Evolutionary conservation across 37 sponge, comb jelly and placozoan genomes (phyloP), one percentile per base, ranked within the genome.

Genomic region (Eunapius fragilis): DNA sequence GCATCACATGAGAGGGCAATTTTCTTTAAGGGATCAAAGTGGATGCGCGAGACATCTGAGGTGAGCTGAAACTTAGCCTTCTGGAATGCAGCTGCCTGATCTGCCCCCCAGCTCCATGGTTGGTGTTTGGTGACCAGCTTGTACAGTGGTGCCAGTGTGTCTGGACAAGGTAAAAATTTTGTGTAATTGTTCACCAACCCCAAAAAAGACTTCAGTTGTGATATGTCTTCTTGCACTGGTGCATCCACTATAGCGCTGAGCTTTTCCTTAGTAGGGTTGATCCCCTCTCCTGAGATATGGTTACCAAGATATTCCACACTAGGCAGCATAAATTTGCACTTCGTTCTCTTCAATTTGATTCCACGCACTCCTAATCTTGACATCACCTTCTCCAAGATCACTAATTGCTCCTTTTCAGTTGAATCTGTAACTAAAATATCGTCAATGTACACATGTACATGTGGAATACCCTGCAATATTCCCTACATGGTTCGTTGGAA

Each of bases 231-330:
- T 3, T 86, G 91, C 23, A 30, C 69, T 30, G 84, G 89, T 2
- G 84, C 84, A 2, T 77, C 23, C 24, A 83, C 28, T 50, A 83
- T 72, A 4, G 88, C 88, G 17, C 81, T 25, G 10, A 87, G 6
- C 68, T 87, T 87, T n/a, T 32, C 45, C 4, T 31, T 34, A 19
- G 85, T 85, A 14, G 84, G 33, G 13, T 88, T 80, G 25, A 89
- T 13, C 25, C 86, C 82, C 2, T 74, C 71, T 0, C 67, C 72
- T 27, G 58, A 68, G 67, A 90, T 90, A 9, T 23, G 2, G 26
- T 90, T 82, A 22, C 91, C 86, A 12, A 85, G 37, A 73, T 75
- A 90, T 25, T 74, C 36, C 23, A 90, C 83, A 58, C 69, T 31
- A 7, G 70, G 2, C 11, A 68, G 37, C 31, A 86, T 22, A 37